These are phyloP conservation scores for Ptychoptera contaminata DNA, from an alignment of 2,888 invertebrate species.

Conservation along the genomic window DNA sequence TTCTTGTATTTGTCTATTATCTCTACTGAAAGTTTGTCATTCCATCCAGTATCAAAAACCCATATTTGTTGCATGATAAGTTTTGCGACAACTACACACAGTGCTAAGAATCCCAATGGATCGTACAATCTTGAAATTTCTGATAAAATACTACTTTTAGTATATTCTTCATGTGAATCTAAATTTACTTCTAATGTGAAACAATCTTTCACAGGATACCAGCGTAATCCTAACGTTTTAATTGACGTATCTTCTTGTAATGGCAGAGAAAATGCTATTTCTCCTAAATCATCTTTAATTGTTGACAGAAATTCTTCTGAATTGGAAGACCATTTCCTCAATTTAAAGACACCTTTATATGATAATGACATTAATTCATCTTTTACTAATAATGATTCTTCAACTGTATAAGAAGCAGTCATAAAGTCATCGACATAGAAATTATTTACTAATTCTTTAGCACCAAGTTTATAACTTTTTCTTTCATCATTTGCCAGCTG, in stretches of 20 bases:
- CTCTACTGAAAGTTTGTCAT: background rate
- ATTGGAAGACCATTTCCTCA: too few relatives aligned
- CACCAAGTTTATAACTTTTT: constrained; percentile 4
- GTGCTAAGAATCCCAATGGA: background rate
- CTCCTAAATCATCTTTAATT: too few relatives aligned
- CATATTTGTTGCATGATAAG: background rate
- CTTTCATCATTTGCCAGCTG: constrained; percentile 9
- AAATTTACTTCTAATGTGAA: background rate
- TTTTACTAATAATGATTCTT: too few relatives aligned
- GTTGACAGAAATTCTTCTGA: too few relatives aligned
- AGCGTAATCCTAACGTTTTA: background rate
- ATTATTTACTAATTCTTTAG: constrained; percentile 6
- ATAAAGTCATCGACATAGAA: too few relatives aligned
- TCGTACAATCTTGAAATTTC: background rate
- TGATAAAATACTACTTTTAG: background rate
- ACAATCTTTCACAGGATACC: background rate
- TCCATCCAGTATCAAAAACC: background rate
- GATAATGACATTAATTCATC: too few relatives aligned
- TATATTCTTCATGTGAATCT: background rate
- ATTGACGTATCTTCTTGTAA: background rate
- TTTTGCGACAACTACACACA: background rate
- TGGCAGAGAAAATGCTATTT: background rate
- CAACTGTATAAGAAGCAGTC: too few relatives aligned
- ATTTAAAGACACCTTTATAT: too few relatives aligned
- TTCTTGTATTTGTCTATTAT: too few relatives aligned